Evolutionary conservation across 2,113 vertebrate genomes (phyloP), one percentile per base, ranked within the genome.

Genomic region (Trogon surrucura): DNA sequence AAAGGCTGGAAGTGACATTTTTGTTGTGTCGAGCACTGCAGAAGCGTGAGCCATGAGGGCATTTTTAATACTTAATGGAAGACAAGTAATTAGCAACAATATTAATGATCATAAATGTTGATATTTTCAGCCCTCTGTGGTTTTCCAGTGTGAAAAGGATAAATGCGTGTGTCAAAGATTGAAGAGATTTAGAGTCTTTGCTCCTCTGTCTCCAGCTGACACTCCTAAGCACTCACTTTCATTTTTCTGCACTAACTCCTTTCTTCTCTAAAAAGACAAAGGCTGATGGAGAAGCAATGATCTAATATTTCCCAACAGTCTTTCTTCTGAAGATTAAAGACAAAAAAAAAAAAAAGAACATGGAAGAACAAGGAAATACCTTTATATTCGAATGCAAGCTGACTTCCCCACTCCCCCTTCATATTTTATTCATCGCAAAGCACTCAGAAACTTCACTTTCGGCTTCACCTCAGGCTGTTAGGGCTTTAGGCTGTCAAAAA

Each of bases 11-110:
- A 54, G 38, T 13, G 16, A 16, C 11, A 3, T 41, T 89, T 89
- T 67, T 51, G 57, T 66, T 30, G 19, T 16, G 13, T 16, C 11
- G 16, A 53, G 61, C 21, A 26, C 47, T 51, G n/a, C 47, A 82
- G n/a, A 84, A 56, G 18, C 4, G 6, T 6, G 20, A 91, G 25
- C 30, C 20, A 47, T 2, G 2, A 71, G 16, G 0, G 0, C 5
- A 14, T 56, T 79, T 89, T 72, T 72, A 82, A 67, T 18, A 79
- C 8, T 22, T 34, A 72, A 54, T 26, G 32, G 17, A 82, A 82
- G 36, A 71, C 12, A 64, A 91, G 50, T 71, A 32, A 79, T 41
- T 64, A 62, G 12, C 11, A 79, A 53, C 30, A 93, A 45, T 4
- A 17, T 67, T 48, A 72, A 64, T 25, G 29, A 56, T 10, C 34